These are phyloP conservation scores for Eumeta japonica DNA, from an alignment of 1,140 invertebrate genomes.

Conservation along the genomic window DNA sequence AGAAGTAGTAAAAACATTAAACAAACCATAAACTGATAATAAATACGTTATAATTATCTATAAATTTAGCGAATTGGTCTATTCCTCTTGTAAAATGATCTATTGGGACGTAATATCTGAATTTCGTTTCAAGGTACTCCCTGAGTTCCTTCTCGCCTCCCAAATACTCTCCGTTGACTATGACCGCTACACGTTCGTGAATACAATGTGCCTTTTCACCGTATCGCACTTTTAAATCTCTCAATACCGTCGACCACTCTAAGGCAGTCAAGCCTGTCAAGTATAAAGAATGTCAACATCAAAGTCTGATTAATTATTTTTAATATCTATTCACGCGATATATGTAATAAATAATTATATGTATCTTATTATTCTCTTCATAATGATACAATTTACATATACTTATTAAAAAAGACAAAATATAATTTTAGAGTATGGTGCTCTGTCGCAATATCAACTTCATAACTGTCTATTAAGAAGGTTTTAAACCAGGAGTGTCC, in stretches of 20 bases:
- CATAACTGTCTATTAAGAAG: too few relatives aligned
- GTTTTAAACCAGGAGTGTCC: too few relatives aligned
- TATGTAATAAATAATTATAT: too few relatives aligned
- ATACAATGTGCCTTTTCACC: conserved; percentile 30
- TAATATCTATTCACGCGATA: too few relatives aligned
- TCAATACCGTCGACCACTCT: conserved; percentile 35
- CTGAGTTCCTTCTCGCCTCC: conserved; percentile 47
- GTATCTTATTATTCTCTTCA: too few relatives aligned
- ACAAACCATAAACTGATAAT: neutral
- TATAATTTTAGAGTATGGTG: too few relatives aligned
- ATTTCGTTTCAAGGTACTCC: conserved; percentile 39
- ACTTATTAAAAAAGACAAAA: too few relatives aligned
- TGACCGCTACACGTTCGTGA: conserved; percentile 34
- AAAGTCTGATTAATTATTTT: conserved; percentile 2
- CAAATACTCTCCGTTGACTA: conserved; percentile 42
- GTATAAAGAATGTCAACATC: neutral
- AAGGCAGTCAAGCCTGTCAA: conserved; percentile 33
- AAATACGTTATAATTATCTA: conserved; percentile 31
- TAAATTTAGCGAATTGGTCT: conserved; percentile 30
- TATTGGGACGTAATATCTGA: conserved; percentile 29
- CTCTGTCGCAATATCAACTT: too few relatives aligned
- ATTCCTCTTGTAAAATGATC: conserved; percentile 44
- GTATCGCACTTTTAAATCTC: conserved; percentile 31
- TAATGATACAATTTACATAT: too few relatives aligned
- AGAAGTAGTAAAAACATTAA: conserved; percentile 3